These are phyloP conservation scores for Sandelia bainsii DNA, from an alignment of 2,797 vertebrate species.

Conservation along the genomic window DNA sequence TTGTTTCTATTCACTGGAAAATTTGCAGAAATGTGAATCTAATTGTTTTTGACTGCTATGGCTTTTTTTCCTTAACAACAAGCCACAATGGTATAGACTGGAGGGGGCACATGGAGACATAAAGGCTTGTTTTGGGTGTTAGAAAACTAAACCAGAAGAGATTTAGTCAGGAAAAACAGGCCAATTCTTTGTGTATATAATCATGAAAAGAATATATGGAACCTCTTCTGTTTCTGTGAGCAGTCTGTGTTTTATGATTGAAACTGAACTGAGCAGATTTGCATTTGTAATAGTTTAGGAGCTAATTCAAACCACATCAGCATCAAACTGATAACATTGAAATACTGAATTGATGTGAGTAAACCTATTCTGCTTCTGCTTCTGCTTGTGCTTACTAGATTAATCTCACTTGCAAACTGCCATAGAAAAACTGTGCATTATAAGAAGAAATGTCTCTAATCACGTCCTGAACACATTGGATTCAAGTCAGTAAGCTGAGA, in stretches of 20 bases:
- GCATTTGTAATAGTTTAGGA: conserved; percentile 53
- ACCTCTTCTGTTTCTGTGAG: conserved; percentile 44
- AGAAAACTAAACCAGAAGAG: conserved; percentile 44
- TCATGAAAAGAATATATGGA: conserved; percentile 36
- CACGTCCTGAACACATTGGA: conserved; percentile 61
- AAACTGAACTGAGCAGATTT: conserved; percentile 45
- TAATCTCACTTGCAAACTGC: conserved; percentile 52
- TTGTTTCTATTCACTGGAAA: conserved; percentile 75
- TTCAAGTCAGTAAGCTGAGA: conserved; percentile 65
- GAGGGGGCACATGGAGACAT: conserved; percentile 31
- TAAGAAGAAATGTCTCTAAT: conserved; percentile 47
- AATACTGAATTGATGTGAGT: conserved; percentile 41
- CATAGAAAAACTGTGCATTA: conserved; percentile 47
- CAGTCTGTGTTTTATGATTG: conserved; percentile 42
- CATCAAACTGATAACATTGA: conserved; percentile 55
- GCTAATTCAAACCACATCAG: conserved; percentile 62
- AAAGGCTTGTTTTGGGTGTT: conserved; percentile 46
- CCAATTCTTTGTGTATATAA: conserved; percentile 34
- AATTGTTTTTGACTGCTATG: conserved; percentile 72
- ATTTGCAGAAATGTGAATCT: conserved; percentile 72
- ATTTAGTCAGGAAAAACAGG: conserved; percentile 34
- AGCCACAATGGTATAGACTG: conserved; percentile 27
- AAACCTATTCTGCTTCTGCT: conserved; percentile 34
- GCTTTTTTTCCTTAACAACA: conserved; percentile 28
- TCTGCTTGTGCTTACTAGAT: conserved; percentile 44